phyloP scores from a whole-genome alignment of 2,797 vertebrate species.

The Ataeniobius toweri region DNA sequence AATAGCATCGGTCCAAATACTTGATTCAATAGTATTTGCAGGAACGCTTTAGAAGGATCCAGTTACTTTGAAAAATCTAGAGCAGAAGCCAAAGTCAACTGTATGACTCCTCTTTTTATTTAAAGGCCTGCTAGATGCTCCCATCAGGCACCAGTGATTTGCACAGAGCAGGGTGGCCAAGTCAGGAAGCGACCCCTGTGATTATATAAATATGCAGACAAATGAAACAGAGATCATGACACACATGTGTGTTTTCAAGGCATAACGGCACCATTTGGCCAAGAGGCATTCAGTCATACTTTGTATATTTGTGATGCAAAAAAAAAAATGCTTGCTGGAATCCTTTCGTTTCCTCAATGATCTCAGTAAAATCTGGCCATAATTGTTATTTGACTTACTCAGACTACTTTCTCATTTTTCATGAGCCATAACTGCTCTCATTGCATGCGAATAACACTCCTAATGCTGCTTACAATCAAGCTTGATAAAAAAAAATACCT shows the following conservation, averaged over 20 bases:
- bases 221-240: slow-evolving; percentile 37
- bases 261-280: neutral
- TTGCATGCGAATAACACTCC: slow-evolving; percentile 37
- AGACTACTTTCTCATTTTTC: slow-evolving; percentile 18
- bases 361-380: slow-evolving; percentile 15
- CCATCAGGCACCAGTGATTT: slow-evolving; percentile 25
- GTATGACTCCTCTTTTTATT: slow-evolving; percentile 18
- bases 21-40: slow-evolving; percentile 54
- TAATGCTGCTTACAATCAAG: slow-evolving; percentile 20
- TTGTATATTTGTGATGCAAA: slow-evolving; percentile 11
- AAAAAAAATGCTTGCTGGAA: slow-evolving; percentile 14
- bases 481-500: slow-evolving; percentile 9
- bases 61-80: slow-evolving; percentile 41
- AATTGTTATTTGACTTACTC: neutral
- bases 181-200: slow-evolving; percentile 23
- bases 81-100: slow-evolving; percentile 61
- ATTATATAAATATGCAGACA: slow-evolving; percentile 40
- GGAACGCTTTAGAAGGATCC: slow-evolving; percentile 42
- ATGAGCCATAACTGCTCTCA: slow-evolving; percentile 17
- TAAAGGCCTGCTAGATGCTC: slow-evolving; percentile 20
- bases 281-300: neutral
- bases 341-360: slow-evolving; percentile 19
- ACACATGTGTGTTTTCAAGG: slow-evolving; percentile 39
- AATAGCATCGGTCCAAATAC: slow-evolving; percentile 42
- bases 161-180: slow-evolving; percentile 7